Conservation (phyloP, 2,888 invertebrate genomes). For the Philaethria dido region DNA sequence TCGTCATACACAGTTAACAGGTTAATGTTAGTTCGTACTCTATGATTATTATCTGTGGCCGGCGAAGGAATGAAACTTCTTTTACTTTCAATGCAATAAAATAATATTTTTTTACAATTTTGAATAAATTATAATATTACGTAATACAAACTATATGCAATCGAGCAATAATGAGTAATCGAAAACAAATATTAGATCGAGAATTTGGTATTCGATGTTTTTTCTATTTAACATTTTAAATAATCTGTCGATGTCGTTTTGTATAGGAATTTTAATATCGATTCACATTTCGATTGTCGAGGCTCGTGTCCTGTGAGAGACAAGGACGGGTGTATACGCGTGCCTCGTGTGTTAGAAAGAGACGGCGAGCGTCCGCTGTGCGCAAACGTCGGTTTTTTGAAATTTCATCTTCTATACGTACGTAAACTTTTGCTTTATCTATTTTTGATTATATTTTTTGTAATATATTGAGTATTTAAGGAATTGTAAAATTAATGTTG, state of each 20-base stretch:
- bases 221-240: slow-evolving; percentile 32
- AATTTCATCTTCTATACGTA: slow-evolving; percentile 20
- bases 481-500: slow-evolving; percentile 3
- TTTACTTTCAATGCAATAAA: slow-evolving; percentile 40
- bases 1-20: too few relatives aligned
- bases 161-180: slow-evolving; percentile 39
- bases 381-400: slow-evolving; percentile 3
- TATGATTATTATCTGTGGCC: slow-evolving; percentile 12
- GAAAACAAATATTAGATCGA: slow-evolving; percentile 18
- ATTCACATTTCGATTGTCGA: neutral
- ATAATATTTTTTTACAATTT: slow-evolving; percentile 38
- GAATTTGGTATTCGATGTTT: slow-evolving; percentile 28
- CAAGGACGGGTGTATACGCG: neutral
- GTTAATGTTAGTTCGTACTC: neutral
- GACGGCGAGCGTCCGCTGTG: neutral
- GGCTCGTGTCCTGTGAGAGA: neutral
- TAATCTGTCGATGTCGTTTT: slow-evolving; percentile 29
- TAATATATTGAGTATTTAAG: slow-evolving; percentile 15
- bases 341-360: neutral
- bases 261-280: slow-evolving; percentile 26
- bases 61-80: slow-evolving; percentile 19
- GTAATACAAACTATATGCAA: slow-evolving; percentile 20
- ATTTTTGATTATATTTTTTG: slow-evolving; percentile 23
- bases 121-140: slow-evolving; percentile 22
- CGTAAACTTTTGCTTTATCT: slow-evolving; percentile 27